These are phyloP conservation scores for Ictidomys tridecemlineatus DNA, from an alignment of 2,113 vertebrate species.

Conservation along the genomic window DNA sequence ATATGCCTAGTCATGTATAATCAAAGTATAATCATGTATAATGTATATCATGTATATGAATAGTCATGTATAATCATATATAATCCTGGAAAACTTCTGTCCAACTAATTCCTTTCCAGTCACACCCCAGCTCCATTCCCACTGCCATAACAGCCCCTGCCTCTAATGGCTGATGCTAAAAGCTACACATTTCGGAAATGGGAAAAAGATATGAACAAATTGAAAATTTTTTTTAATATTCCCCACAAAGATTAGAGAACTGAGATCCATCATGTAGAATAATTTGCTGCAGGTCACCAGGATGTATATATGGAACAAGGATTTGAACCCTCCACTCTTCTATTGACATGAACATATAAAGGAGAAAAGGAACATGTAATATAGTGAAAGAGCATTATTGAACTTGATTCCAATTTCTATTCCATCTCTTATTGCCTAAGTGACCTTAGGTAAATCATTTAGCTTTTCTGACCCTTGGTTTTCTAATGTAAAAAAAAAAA, in stretches of 20 bases:
- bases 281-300: not conserved
- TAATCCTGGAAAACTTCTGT: not conserved
- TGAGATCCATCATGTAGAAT: not conserved
- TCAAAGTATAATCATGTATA: not conserved
- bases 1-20: not conserved
- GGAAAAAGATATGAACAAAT: no score
- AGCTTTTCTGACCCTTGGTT: not conserved
- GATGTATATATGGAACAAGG: not conserved
- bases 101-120: not conserved
- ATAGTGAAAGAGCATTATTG: not conserved
- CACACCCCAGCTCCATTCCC: not conserved
- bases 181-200: not conserved
- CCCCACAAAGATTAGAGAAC: not conserved
- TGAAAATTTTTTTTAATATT: no score
- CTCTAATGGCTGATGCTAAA: not conserved
- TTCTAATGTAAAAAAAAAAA: not conserved
- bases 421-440: not conserved
- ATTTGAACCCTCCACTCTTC: not conserved
- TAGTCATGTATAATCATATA: no score
- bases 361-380: not conserved
- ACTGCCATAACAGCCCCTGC: not conserved
- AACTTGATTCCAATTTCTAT: not conserved
- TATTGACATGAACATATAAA: not conserved
- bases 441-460: conserved; percentile 4
- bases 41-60: no score